Base-by-base conservation (phyloP, 2,888 invertebrate species). In the Heliconius sara region DNA sequence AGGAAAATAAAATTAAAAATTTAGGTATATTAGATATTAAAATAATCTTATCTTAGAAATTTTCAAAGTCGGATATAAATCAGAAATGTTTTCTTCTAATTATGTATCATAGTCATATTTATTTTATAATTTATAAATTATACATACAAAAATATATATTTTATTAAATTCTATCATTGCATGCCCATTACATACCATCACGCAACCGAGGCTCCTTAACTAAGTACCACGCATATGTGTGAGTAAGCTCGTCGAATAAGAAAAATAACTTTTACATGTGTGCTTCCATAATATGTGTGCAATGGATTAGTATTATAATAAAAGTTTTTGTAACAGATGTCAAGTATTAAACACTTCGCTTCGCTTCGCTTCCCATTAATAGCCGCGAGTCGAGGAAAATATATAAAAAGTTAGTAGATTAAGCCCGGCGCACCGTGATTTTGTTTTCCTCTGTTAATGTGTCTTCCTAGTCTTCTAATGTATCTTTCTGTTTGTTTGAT, bases 271-370 rank as follows among this genome's bases (percentile, higher is more conserved):
- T 85, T 82, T 83, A 78, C 84, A 81, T 85, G 84, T 89, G 88
- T 87, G 87, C 81, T 85, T 86, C 22, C 9, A 83, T 79, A 81
- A 83, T 85, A 85, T 88, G 91, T 91, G 90, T 94, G 94, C 95
- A 94, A 94, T 93, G 94, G 95, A 95, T 95, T 95, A 95, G 93
- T 92, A 89, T 95, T 94, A 95, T 95, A 95, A 95, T 95, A 95
- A 95, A 95, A 95, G 95, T 95, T 95, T 95, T 95, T 94, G 95
- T 92, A 94, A 94, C 95, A 95, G 94, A 95, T 95, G 95, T 94
- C 94, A 93, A 92, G 95, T 95, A 95, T 95, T 95, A 95, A 95
- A 94, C 94, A 94, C 91, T 91, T 90, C 89, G 52, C 52, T 52
- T 52, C 52, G 52, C 52, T 52, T 52, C 52, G 52, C 52, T 90